These are phyloP conservation scores for Drosophila ezoana DNA, from an alignment of 2,888 invertebrate genomes.

Conservation along the genomic window DNA sequence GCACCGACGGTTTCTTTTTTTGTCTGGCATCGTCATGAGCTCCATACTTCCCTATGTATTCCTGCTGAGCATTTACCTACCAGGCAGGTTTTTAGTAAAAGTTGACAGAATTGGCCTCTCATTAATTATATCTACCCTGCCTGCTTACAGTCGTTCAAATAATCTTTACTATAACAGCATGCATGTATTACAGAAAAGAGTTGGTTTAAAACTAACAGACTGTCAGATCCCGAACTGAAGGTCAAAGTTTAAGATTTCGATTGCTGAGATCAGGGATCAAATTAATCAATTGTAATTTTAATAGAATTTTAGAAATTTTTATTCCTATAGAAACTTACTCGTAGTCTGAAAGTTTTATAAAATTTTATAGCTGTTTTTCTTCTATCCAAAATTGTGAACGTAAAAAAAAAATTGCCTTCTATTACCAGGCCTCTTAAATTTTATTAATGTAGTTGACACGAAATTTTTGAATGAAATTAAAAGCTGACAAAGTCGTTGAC, in stretches of 20 bases:
- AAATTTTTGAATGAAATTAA: slow-evolving; percentile 36
- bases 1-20: background rate
- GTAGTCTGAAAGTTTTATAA: too few species aligned
- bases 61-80: background rate
- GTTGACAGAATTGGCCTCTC: too few species aligned
- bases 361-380: too few species aligned
- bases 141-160: background rate
- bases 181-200: background rate
- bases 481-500: slow-evolving; percentile 57
- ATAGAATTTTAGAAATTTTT: too few species aligned
- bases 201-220: too few species aligned
- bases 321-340: too few species aligned
- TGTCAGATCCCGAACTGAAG: too few species aligned
- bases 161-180: background rate
- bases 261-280: too few species aligned
- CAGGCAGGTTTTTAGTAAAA: background rate
- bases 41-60: background rate
- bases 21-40: background rate
- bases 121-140: background rate
- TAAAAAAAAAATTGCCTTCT: too few species aligned
- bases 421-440: slow-evolving; percentile 18
- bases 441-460: slow-evolving; percentile 19
- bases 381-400: too few species aligned
- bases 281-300: too few species aligned
- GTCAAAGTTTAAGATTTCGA: too few species aligned